phyloP scores from a whole-genome alignment of 2,113 vertebrate species.

The Coreoperca whiteheadi region DNA sequence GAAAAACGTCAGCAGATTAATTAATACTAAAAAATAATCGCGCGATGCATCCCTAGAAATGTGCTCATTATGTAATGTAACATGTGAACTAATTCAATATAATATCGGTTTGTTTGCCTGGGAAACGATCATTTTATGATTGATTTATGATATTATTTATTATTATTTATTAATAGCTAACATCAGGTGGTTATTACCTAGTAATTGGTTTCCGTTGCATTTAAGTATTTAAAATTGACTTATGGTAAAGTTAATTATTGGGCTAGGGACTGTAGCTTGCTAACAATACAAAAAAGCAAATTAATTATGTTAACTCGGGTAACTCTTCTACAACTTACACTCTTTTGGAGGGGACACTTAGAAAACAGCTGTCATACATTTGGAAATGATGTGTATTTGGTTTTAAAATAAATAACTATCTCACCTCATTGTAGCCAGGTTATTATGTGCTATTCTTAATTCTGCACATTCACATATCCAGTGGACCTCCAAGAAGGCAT shows the following conservation, averaged over 20 bases:
- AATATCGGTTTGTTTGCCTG: neutral
- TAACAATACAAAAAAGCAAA: neutral
- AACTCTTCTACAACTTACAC: neutral
- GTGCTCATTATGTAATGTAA: neutral
- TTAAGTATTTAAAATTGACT: too few species aligned
- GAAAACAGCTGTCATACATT: neutral
- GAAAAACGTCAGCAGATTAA: neutral
- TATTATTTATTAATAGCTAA: too few species aligned
- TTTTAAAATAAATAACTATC: neutral
- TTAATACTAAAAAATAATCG: neutral
- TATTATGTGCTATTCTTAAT: neutral
- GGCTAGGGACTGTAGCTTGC: neutral
- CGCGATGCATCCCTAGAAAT: neutral
- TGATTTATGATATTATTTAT: neutral
- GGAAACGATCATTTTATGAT: neutral
- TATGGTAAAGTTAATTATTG: neutral
- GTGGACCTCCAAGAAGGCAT: neutral
- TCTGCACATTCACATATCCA: slow-evolving; percentile 28
- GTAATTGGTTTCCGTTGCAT: neutral
- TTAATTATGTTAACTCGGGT: neutral
- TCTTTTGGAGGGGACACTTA: neutral
- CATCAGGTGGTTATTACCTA: neutral
- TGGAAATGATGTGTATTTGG: slow-evolving; percentile 1
- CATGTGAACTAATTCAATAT: neutral
- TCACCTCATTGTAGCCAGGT: neutral